Evolutionary conservation across 2,797 vertebrate genomes (phyloP), one percentile per base, ranked within the genome.

Genomic region (Remorina albescens): DNA sequence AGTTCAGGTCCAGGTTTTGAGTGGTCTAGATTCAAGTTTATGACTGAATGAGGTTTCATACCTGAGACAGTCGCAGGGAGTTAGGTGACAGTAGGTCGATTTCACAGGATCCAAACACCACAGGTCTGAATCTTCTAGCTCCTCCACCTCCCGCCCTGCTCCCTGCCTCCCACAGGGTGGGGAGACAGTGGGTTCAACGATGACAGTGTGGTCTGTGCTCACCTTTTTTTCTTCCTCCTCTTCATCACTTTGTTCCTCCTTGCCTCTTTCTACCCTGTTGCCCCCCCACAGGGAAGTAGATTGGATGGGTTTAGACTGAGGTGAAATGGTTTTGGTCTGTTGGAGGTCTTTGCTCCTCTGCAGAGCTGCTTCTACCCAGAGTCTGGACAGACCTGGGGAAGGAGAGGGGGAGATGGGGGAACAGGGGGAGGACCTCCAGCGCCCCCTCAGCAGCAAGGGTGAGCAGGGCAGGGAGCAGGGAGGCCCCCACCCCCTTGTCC

Each of bases 361-460:
- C 42, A 80, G 72, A 37, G 78, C 78, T 6, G 53, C 78, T 36
- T 80, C 72, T 21, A 80, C 78, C 62, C 56, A 67, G 2, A 67
- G 51, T 4, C 71, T 41, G 10, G 77, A 74, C 30, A 34, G 23
- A 18, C 7, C 15, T 11, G 57, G 26, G 8, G 36, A 3, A 9
- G n/a, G 19, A 46, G 44, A 47, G n/a, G 1, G 44, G n/a, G 44
- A 28, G 5, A 19, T 4, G 44, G 10, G 44, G n/a, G 44, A 23
- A 3, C 32, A 39, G 1, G 44, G 9, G 11, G 15, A 19, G 19
- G 62, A 56, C 6, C 16, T 57, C 44, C 58, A 44, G 9, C 1
- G 9, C n/a, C 50, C 67, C 23, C 23, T 25, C 18, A 12, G 13
- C 12, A 75, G 54, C 21, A 66, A 44, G 32, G 70, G 80, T 47